A percentile compares a stretch with the other conserved stretches of the same genome.
Evolutionary conservation across 2,888 invertebrate genomes (phyloP).

Genomic region (Aleiodes leptofemur): DNA sequence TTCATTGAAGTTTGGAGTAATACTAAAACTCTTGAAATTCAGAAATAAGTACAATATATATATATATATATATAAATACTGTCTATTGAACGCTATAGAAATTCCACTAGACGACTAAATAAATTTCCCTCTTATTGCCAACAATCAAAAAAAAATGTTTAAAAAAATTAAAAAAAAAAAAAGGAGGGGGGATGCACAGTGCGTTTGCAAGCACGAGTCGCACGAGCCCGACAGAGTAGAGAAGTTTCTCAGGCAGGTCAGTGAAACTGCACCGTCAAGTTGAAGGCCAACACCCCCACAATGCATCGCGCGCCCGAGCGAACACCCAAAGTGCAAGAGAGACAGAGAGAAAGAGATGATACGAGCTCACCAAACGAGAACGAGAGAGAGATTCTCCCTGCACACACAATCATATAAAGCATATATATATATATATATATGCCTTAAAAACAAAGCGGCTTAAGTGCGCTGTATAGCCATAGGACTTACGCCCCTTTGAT

Average conservation of each 20-base stretch:
- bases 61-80: too few species aligned
- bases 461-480: too few species aligned
- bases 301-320: slow-evolving; percentile 70
- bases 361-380: slow-evolving; percentile 50
- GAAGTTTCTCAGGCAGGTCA: slow-evolving; percentile 76
- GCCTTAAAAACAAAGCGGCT: too few species aligned
- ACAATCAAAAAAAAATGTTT: background rate
- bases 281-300: slow-evolving; percentile 76
- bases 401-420: background rate
- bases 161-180: slow-evolving; percentile 21
- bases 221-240: slow-evolving; percentile 63
- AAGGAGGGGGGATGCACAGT: slow-evolving; percentile 16
- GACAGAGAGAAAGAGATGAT: slow-evolving; percentile 30
- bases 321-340: slow-evolving; percentile 50
- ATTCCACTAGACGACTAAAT: slow-evolving; percentile 58
- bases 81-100: background rate
- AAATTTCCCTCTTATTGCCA: slow-evolving; percentile 61
- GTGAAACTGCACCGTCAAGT: slow-evolving; percentile 76
- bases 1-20: too few species aligned
- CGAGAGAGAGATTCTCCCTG: background rate
- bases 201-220: slow-evolving; percentile 65
- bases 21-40: too few species aligned
- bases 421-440: background rate
- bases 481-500: too few species aligned
- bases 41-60: too few species aligned